Evolutionary conservation across 2,113 vertebrate genomes (phyloP).

Genomic region (Bagarius yarrelli): DNA sequence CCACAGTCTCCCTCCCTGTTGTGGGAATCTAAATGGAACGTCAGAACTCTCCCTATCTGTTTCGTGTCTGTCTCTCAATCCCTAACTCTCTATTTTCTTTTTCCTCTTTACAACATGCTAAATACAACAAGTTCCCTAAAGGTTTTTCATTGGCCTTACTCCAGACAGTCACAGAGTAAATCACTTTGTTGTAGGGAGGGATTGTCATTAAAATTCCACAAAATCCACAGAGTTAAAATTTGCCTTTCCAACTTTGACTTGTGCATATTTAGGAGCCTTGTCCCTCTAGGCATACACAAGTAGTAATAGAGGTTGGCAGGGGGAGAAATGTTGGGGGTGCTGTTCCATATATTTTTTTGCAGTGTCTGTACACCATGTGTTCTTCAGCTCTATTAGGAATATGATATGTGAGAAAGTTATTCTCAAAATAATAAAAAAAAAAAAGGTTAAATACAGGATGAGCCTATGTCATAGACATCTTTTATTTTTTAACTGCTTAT

Average conservation of each 20-base stretch:
- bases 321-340: conserved; percentile 48
- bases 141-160: conserved; percentile 63
- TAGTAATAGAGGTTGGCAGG: conserved; percentile 27
- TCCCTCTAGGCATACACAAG: conserved; percentile 28
- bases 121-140: conserved; percentile 58
- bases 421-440: conserved; percentile 19
- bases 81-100: conserved; percentile 1
- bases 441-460: conserved; percentile 33
- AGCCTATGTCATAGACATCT: conserved; percentile 30
- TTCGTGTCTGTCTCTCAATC: not conserved
- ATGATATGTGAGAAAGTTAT: conserved; percentile 40
- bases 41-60: conserved; percentile 43
- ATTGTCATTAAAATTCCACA: conserved; percentile 67
- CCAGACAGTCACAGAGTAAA: conserved; percentile 74
- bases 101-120: conserved; percentile 48
- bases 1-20: conserved; percentile 58
- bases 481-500: conserved; percentile 49
- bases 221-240: conserved; percentile 61
- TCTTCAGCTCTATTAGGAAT: conserved; percentile 53
- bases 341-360: conserved; percentile 18
- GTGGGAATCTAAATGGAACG: conserved; percentile 62
- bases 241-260: conserved; percentile 46
- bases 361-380: conserved; percentile 66
- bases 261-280: conserved; percentile 22
- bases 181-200: conserved; percentile 65